Evolutionary conservation across 2,888 invertebrate genomes (phyloP).

Genomic region (Pilophorus perplexus): DNA sequence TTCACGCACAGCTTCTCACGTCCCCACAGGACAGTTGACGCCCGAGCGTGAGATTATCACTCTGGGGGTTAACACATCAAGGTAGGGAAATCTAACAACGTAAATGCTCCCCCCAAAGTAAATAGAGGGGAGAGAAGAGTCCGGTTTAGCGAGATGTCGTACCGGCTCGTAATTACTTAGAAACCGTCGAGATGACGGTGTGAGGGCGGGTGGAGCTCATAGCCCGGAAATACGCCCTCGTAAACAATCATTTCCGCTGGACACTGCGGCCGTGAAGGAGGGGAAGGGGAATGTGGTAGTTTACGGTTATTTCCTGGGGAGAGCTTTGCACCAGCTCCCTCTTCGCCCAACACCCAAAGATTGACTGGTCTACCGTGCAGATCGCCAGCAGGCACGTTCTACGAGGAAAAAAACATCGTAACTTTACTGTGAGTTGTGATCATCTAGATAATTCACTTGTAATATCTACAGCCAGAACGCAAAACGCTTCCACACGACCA

Average conservation of each 20-base stretch:
- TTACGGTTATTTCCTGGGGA: conserved; percentile 25
- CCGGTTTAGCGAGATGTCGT: background rate
- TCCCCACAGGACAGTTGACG: too few species aligned
- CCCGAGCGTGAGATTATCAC: too few species aligned
- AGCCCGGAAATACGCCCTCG: conserved; percentile 31
- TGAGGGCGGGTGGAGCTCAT: conserved; percentile 4
- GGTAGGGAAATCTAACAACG: too few species aligned
- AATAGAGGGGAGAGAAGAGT: background rate
- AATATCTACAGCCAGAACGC: too few species aligned
- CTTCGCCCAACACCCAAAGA: background rate
- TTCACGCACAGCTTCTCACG: too few species aligned
- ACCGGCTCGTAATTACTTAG: conserved; percentile 31
- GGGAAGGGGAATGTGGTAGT: background rate
- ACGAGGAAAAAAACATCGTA: too few species aligned
- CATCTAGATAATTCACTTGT: too few species aligned
- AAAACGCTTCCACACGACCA: too few species aligned
- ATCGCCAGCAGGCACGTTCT: background rate
- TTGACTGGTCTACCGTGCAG: background rate
- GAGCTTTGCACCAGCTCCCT: conserved; percentile 4
- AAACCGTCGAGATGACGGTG: conserved; percentile 16
- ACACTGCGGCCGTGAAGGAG: too few species aligned
- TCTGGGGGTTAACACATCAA: too few species aligned
- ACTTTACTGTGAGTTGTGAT: too few species aligned
- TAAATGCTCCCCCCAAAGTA: background rate
- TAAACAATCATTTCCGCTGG: conserved; percentile 36